A percentile compares a stretch with the other conserved stretches of the same genome.
phyloP scores from a whole-genome alignment of 2,113 vertebrate species.

The Peromyscus maniculatus region DNA sequence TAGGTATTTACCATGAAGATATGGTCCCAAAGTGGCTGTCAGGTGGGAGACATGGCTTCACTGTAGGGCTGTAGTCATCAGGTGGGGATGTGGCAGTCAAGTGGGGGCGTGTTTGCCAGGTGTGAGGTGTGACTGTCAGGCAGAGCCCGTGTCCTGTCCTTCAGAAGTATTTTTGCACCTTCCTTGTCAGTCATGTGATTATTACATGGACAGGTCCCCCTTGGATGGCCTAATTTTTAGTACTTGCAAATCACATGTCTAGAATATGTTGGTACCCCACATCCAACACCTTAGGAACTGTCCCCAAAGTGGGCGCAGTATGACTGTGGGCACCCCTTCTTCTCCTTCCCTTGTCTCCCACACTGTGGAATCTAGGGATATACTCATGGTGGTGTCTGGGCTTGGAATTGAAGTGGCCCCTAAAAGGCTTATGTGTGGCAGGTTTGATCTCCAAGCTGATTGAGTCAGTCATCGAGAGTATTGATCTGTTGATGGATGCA shows the following conservation, averaged over 20 bases:
- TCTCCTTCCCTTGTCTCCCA: not conserved
- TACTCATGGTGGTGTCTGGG: not conserved
- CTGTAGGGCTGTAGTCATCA: not conserved
- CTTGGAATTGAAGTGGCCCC: not conserved
- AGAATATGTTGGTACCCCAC: not conserved
- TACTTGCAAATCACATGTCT: not conserved
- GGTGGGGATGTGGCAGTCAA: not conserved
- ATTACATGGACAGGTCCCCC: not conserved
- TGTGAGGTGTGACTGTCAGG: not conserved
- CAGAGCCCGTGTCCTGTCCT: fast-evolving
- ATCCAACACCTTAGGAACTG: not conserved
- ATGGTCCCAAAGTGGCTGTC: constrained; percentile 8
- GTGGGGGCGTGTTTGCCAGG: not conserved
- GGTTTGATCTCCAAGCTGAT: not conserved
- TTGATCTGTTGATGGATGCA: not conserved
- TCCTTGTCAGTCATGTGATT: not conserved
- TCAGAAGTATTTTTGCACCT: not conserved
- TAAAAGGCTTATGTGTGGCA: not conserved
- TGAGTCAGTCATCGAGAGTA: not conserved
- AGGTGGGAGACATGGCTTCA: not conserved
- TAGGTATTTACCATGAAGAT: not conserved
- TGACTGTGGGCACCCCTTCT: not conserved
- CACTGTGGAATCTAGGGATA: not conserved
- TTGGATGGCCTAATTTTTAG: not conserved
- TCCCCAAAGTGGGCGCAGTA: fast-evolving